Evolutionary conservation across 2,113 vertebrate genomes (phyloP).

Genomic region (Petrocephalus microphthalmus): DNA sequence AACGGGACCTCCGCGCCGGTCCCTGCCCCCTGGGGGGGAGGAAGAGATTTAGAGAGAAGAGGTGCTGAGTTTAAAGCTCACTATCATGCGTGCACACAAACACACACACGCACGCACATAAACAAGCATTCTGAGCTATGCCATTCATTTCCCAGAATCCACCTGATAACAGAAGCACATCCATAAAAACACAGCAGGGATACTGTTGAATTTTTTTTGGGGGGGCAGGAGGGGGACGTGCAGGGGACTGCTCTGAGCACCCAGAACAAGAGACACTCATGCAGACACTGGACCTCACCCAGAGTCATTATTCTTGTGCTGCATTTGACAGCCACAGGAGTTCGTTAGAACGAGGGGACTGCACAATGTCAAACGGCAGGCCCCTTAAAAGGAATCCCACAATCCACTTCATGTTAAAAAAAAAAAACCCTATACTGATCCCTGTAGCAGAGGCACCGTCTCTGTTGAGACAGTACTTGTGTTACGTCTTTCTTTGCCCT

Average conservation of each 20-base stretch:
- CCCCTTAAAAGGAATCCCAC: not conserved
- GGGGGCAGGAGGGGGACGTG: not conserved
- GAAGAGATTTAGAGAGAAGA: not conserved
- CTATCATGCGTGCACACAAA: not conserved
- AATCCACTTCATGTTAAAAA: not conserved
- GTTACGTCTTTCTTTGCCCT: not conserved
- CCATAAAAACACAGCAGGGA: not conserved
- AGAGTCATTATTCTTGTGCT: conserved; percentile 3
- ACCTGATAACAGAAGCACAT: not conserved
- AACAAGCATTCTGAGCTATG: not conserved
- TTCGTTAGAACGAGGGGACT: not conserved
- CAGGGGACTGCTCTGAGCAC: not conserved
- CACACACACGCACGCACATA: not conserved
- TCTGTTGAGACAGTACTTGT: not conserved
- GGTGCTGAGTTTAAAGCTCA: not conserved
- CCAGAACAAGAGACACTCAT: conserved; percentile 9
- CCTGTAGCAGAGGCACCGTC: not conserved
- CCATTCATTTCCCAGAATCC: not conserved
- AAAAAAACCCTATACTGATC: not conserved
- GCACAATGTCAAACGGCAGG: not conserved
- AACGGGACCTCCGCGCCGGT: conserved; percentile 91
- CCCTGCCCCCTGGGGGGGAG: conserved; percentile 81
- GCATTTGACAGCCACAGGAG: not conserved
- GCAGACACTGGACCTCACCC: not conserved
- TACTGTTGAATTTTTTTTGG: not conserved